These are phyloP conservation scores for Ctena decussata DNA, from an alignment of 2,888 invertebrate genomes.

Conservation along the genomic window DNA sequence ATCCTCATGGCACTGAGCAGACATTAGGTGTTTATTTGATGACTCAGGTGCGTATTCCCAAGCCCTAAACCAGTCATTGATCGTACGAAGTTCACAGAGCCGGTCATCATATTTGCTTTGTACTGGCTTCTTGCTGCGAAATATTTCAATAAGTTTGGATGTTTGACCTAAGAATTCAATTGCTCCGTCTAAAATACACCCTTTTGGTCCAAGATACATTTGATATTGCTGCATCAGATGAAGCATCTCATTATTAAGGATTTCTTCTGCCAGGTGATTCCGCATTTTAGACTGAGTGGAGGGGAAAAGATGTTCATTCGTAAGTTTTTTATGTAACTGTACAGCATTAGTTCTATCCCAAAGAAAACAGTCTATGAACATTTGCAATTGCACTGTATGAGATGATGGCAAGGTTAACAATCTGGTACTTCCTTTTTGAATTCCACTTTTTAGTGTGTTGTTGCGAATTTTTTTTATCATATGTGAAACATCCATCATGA, in stretches of 20 bases:
- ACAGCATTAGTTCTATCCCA: conserved; percentile 60
- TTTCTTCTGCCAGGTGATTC: conserved; percentile 24
- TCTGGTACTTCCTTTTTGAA: not conserved
- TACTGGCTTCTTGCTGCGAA: conserved; percentile 41
- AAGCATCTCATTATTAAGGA: conserved; percentile 45
- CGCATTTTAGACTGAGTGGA: conserved; percentile 39
- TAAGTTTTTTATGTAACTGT: conserved; percentile 49
- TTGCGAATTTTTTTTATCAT: conserved; percentile 29
- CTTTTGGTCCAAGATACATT: conserved; percentile 37
- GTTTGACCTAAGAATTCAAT: conserved; percentile 49
- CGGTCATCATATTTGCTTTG: conserved; percentile 16
- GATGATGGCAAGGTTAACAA: not conserved
- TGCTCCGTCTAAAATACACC: conserved; percentile 37
- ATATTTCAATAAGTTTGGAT: conserved; percentile 41
- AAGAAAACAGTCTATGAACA: conserved; percentile 40
- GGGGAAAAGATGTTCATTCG: conserved; percentile 49
- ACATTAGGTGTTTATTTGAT: conserved; percentile 24
- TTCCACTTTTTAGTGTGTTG: conserved; percentile 48
- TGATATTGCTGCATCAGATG: conserved; percentile 45
- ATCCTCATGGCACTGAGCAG: conserved; percentile 56
- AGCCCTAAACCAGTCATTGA: conserved; percentile 33
- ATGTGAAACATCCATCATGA: conserved; percentile 42
- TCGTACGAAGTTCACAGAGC: conserved; percentile 16
- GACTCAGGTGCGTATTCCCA: conserved; percentile 10
- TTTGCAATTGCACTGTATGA: conserved; percentile 33